Percentiles rank a stretch among this genome's conserved stretches.
Evolutionary conservation across 2,888 invertebrate genomes (phyloP).

Genomic region (Epirrita christyi): DNA sequence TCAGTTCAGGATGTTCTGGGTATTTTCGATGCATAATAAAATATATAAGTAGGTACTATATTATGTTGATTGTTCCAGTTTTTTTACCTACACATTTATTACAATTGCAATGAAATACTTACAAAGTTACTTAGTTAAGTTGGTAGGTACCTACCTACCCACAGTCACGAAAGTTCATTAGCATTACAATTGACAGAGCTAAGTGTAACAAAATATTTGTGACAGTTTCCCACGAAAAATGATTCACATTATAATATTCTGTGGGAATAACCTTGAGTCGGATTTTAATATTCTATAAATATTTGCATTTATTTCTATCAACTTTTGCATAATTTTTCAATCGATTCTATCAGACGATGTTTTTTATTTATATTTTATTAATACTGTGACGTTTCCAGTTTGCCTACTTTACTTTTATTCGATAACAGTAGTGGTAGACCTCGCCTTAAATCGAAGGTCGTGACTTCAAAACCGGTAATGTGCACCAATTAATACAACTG

Average conservation of each 20-base stretch:
- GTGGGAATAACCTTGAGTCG: constrained; percentile 19
- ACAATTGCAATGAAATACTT: too few species aligned
- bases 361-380: background rate
- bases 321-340: constrained; percentile 8
- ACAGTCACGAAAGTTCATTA: background rate
- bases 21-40: too few species aligned
- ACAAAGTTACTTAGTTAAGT: too few species aligned
- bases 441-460: constrained; percentile 6
- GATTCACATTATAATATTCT: constrained; percentile 10
- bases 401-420: background rate
- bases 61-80: too few species aligned
- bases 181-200: background rate
- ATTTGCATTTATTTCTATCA: constrained; percentile 2
- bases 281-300: constrained; percentile 12
- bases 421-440: constrained; percentile 4
- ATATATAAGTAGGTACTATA: too few species aligned
- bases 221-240: constrained; percentile 13
- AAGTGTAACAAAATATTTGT: background rate
- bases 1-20: too few species aligned
- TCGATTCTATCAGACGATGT: background rate
- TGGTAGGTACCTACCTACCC: background rate
- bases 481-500: background rate
- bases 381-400: constrained; percentile 5
- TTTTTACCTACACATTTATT: too few species aligned
- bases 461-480: background rate